Evolutionary conservation across 2,113 vertebrate species (phyloP).

Genomic region (Syrrhaptes paradoxus): DNA sequence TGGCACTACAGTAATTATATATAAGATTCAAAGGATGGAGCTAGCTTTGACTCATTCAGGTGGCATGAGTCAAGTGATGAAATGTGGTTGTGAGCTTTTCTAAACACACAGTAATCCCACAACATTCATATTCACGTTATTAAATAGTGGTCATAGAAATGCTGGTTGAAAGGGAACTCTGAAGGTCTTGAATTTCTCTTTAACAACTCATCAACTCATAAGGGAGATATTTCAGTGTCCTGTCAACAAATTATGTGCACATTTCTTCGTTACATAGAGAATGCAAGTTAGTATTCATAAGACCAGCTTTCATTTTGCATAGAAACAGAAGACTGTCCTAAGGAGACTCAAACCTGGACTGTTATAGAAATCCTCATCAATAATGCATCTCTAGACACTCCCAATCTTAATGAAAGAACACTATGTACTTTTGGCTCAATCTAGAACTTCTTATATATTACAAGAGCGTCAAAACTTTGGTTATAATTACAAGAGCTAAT

Average conservation of each 20-base stretch:
- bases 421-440: not conserved
- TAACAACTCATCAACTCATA: not conserved
- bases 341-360: not conserved
- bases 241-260: not conserved
- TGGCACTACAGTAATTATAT: not conserved
- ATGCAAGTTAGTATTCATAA: not conserved
- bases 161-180: not conserved
- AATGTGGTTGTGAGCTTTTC: not conserved
- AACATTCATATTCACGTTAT: not conserved
- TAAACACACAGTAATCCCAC: not conserved
- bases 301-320: slow-evolving; percentile 8
- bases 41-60: not conserved
- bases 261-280: not conserved
- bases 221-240: not conserved
- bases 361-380: slow-evolving; percentile 13
- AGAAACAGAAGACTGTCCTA: not conserved
- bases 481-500: slow-evolving; percentile 6
- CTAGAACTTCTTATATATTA: not conserved
- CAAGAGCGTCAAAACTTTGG: not conserved
- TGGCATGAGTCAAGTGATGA: not conserved
- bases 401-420: not conserved
- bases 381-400: not conserved
- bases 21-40: not conserved
- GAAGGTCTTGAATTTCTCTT: not conserved
- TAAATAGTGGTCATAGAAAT: not conserved